Evolutionary conservation across 1,140 invertebrate genomes (phyloP).

Genomic region (Akabosia matsudoensis): DNA sequence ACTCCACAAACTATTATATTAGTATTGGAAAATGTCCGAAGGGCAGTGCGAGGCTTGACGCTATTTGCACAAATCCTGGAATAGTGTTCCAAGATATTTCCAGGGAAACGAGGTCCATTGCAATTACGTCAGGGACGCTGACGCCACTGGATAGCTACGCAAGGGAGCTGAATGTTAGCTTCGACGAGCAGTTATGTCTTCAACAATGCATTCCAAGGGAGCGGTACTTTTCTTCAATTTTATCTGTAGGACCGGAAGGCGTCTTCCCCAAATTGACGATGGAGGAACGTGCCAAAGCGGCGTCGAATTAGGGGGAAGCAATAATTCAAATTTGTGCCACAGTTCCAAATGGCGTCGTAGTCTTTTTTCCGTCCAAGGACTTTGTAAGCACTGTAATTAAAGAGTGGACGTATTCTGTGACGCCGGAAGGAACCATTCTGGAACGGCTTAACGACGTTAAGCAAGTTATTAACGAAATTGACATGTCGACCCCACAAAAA

Average conservation of each 20-base stretch:
- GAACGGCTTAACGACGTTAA: background rate
- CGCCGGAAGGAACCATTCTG: too few relatives aligned
- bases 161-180: background rate
- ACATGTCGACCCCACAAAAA: slow-evolving; percentile 50
- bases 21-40: background rate
- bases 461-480: slow-evolving; percentile 27
- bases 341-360: slow-evolving; percentile 59
- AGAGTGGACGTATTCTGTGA: slow-evolving; percentile 47
- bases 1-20: background rate
- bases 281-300: too few relatives aligned
- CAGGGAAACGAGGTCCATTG: slow-evolving; percentile 51
- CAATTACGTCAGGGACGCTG: slow-evolving; percentile 55
- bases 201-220: background rate
- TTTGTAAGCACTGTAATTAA: slow-evolving; percentile 55
- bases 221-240: background rate
- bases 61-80: slow-evolving; percentile 62
- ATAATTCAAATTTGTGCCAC: slow-evolving; percentile 55
- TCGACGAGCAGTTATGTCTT: background rate
- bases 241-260: too few relatives aligned
- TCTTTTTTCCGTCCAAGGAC: slow-evolving; percentile 61
- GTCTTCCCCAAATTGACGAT: too few relatives aligned
- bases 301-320: too few relatives aligned
- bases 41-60: slow-evolving; percentile 25
- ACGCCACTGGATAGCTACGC: background rate
- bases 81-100: slow-evolving; percentile 55